Percentiles rank a stretch among this genome's conserved stretches.
Conservation (phyloP, 2,113 vertebrate genomes). For the Psophia crepitans region DNA sequence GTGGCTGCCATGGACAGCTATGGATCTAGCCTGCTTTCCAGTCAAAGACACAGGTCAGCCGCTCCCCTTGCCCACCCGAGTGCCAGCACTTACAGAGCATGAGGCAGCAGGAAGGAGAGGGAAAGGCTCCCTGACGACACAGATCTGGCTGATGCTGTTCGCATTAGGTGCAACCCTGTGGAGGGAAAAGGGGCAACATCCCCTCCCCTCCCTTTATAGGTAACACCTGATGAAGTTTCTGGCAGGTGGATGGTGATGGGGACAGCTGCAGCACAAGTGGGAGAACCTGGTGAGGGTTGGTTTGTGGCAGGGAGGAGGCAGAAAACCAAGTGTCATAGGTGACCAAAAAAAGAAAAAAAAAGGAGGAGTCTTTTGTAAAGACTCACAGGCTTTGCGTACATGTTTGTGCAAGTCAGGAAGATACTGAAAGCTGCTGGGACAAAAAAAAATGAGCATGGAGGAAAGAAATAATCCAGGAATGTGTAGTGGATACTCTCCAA, state of each 20-base stretch:
- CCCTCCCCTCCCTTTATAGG: not conserved
- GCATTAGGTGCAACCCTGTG: rapidly evolving
- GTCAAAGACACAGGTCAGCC: rapidly evolving
- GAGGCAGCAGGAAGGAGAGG: rapidly evolving
- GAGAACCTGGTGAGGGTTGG: not conserved
- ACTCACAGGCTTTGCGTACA: rapidly evolving
- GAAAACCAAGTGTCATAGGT: not conserved
- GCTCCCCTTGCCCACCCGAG: rapidly evolving
- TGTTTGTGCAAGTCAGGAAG: not conserved
- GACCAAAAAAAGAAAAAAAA: not conserved
- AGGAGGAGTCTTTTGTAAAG: not conserved
- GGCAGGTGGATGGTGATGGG: not conserved
- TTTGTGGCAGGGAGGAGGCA: not conserved
- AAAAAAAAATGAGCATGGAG: not conserved
- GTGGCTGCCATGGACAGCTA: not conserved
- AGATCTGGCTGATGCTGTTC: not conserved
- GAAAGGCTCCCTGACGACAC: rapidly evolving
- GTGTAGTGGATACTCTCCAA: not conserved
- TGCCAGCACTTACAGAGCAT: rapidly evolving
- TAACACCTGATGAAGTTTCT: not conserved
- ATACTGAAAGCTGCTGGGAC: not conserved
- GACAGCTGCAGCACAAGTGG: not conserved
- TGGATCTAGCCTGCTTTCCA: not conserved
- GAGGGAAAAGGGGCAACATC: rapidly evolving
- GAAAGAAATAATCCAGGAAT: not conserved